Percentiles rank a stretch among this genome's conserved stretches.
Evolutionary conservation across 2,113 vertebrate genomes (phyloP).

Genomic region (Clarias batrachus): DNA sequence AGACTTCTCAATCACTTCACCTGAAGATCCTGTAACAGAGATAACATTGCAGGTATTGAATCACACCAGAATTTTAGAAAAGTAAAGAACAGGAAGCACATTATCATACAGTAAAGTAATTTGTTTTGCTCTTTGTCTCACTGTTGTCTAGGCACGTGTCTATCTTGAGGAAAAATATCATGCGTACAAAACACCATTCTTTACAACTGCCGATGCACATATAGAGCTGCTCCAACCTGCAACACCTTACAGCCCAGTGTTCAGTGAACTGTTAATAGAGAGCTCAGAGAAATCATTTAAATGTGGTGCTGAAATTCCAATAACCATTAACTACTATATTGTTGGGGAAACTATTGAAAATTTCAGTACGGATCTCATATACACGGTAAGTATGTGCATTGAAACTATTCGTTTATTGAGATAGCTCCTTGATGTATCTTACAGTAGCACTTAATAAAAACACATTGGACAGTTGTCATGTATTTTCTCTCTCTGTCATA

Average conservation of each 20-base stretch:
- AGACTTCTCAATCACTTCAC: slow-evolving; percentile 58
- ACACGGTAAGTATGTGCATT: slow-evolving; percentile 61
- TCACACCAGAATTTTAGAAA: too few species aligned
- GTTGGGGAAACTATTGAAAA: slow-evolving; percentile 54
- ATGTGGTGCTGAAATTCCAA: slow-evolving; percentile 52
- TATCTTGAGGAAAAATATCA: rapidly evolving
- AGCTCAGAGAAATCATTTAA: slow-evolving; percentile 40
- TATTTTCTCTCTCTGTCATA: slow-evolving; percentile 51
- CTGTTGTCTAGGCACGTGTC: slow-evolving; percentile 48
- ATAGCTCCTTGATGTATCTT: background rate
- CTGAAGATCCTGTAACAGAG: too few species aligned
- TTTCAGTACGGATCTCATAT: slow-evolving; percentile 58
- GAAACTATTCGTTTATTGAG: background rate
- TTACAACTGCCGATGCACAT: rapidly evolving
- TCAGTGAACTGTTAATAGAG: slow-evolving; percentile 62
- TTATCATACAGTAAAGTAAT: background rate
- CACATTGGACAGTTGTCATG: background rate
- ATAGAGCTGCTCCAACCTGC: slow-evolving; percentile 24
- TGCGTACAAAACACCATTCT: background rate
- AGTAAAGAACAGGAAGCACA: background rate
- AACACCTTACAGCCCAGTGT: slow-evolving; percentile 43
- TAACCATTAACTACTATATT: slow-evolving; percentile 61
- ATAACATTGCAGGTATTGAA: slow-evolving; percentile 51
- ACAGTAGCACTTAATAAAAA: background rate
- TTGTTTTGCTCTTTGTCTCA: background rate